A percentile compares a stretch with the other conserved stretches of the same genome.
Conservation (phyloP, 1,140 invertebrate species). For the Cotesia vestalis region DNA sequence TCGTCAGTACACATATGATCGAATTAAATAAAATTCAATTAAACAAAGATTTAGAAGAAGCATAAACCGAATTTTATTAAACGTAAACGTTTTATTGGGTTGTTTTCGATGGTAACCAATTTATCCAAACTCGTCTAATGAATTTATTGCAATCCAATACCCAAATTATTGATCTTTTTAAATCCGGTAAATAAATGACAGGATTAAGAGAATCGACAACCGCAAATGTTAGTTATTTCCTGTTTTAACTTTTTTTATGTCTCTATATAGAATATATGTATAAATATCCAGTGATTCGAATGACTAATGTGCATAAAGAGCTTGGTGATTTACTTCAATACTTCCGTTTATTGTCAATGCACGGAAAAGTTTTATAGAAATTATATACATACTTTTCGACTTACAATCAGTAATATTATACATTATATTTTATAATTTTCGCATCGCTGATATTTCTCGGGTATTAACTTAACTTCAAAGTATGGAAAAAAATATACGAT, state of each 20-base stretch:
- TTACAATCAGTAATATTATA: no score
- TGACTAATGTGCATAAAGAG: not conserved
- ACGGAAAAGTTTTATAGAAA: not conserved
- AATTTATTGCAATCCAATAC: slow-evolving; percentile 15
- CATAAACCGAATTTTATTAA: no score
- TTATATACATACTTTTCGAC: slow-evolving; percentile 3
- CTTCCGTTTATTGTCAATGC: slow-evolving; percentile 1
- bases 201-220: slow-evolving; percentile 1
- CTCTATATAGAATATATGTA: no score
- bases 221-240: slow-evolving; percentile 17
- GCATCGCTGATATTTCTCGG: no score
- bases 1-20: no score
- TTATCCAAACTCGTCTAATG: slow-evolving; percentile 3
- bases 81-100: no score
- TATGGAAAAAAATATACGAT: no score
- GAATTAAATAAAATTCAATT: not conserved
- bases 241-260: not conserved
- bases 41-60: no score
- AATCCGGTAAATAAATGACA: slow-evolving; percentile 3
- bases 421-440: no score
- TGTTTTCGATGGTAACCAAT: not conserved
- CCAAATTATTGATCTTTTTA: slow-evolving; percentile 2
- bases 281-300: no score
- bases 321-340: slow-evolving; percentile 13
- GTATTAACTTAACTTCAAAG: no score